Percentiles rank a stretch among this genome's conserved stretches.
Evolutionary conservation across 2,797 vertebrate genomes (phyloP).

Genomic region (Salarias fasciatus): DNA sequence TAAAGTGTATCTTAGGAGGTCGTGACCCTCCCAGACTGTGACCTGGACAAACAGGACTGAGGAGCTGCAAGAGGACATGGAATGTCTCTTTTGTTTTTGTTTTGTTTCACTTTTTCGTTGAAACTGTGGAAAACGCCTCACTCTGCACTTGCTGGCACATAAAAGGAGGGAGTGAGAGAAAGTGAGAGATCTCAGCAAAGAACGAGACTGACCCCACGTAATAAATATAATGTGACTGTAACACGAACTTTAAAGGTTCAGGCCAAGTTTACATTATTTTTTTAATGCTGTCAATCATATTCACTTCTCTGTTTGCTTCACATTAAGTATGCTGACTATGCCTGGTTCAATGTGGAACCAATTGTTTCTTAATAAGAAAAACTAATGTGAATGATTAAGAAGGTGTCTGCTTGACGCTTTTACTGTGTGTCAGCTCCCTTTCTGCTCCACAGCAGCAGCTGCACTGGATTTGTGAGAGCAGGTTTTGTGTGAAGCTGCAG

Average conservation of each 20-base stretch:
- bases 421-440: conserved; percentile 64
- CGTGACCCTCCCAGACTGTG: conserved; percentile 55
- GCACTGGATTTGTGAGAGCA: conserved; percentile 42
- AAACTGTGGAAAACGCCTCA: conserved; percentile 31
- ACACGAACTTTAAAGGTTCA: conserved; percentile 17
- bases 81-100: conserved; percentile 60
- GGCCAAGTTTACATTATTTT: conserved; percentile 7
- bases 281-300: conserved; percentile 47
- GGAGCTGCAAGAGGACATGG: conserved; percentile 52
- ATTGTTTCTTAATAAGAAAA: conserved; percentile 65
- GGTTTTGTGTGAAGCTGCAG: conserved; percentile 74
- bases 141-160: conserved; percentile 10
- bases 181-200: conserved; percentile 11
- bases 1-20: conserved; percentile 65
- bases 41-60: conserved; percentile 71
- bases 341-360: conserved; percentile 63
- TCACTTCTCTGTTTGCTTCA: conserved; percentile 45
- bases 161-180: background rate
- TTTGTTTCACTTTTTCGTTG: conserved; percentile 32
- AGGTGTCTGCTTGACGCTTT: conserved; percentile 63
- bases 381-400: conserved; percentile 66
- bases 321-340: conserved; percentile 46
- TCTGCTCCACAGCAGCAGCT: conserved; percentile 57
- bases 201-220: conserved; percentile 4
- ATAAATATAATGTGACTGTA: no score